Base-by-base conservation (phyloP, 1,140 invertebrate species). In the Drosophila dunni region DNA sequence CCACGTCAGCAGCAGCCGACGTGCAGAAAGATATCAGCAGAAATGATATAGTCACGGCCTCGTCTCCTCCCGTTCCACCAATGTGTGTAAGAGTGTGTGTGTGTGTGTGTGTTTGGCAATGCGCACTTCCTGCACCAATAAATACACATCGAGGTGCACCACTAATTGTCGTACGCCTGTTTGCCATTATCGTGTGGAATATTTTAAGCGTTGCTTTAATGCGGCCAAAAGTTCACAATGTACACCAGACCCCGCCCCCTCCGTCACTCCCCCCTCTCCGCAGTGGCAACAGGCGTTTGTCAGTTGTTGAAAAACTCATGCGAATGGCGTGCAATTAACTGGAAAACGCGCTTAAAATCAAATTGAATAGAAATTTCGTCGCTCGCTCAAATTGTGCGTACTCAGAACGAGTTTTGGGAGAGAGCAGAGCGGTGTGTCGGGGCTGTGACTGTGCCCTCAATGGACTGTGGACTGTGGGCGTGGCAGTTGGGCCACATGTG, bases 311-410 rank as follows among this genome's bases (percentile, higher is more conserved):
- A 60, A 54, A 74, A 44, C 75, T 56, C 62, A 79, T 88, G 79
- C 65, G 76, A 83, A 57, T 78, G 48, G 54, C 45, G 73, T 61
- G 84, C 84, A 88, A 88, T 88, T 88, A 88, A 88, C 80, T 88
- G 84, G 80, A 88, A 88, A 88, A 88, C 89, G 64, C 83, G 83
- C 83, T 88, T 89, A 88, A 88, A 89, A 89, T 90, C 74, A 88
- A 88, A 88, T 88, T 89, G 77, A 78, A 86, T 86, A 88, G 83
- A 86, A 89, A 89, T 86, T 79, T 69, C 79, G 82, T 86, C 82
- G 83, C 68, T 61, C 71, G 79, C 82, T 82, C 80, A 89, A 88
- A 88, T 88, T 84, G 80, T 88, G 84, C 84, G 84, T 84, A 62
- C 58, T 61, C 48, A 24, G 67, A 78, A 63, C 20, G 34, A 15